Evolutionary conservation across 2,888 invertebrate genomes (phyloP).

Genomic region (Chesias legatella): DNA sequence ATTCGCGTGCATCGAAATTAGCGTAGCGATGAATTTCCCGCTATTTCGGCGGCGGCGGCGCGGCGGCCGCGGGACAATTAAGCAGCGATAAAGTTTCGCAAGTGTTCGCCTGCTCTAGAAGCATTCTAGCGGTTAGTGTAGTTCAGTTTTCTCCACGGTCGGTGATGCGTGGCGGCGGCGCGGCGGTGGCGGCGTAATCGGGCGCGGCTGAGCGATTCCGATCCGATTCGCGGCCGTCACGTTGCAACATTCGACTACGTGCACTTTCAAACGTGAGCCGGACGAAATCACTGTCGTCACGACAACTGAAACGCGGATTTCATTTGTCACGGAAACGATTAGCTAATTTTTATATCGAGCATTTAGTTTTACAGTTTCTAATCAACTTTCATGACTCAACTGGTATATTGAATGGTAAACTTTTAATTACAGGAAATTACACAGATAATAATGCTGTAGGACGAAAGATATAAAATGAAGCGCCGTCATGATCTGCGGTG

Average conservation of each 20-base stretch:
- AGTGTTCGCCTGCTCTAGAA: constrained; percentile 42
- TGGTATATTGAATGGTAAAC: no score
- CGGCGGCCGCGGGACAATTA: constrained; percentile 54
- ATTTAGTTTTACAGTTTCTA: constrained; percentile 12
- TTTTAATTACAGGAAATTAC: no score
- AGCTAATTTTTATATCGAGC: constrained; percentile 26
- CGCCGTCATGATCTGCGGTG: constrained; percentile 15
- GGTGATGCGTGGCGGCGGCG: constrained; percentile 69
- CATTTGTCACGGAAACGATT: constrained; percentile 34
- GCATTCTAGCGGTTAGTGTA: constrained; percentile 63
- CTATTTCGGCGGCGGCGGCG: constrained; percentile 37
- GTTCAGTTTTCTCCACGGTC: constrained; percentile 71
- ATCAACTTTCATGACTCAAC: background rate
- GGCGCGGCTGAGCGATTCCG: constrained; percentile 71
- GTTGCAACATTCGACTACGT: constrained; percentile 60
- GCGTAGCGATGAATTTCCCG: constrained; percentile 50
- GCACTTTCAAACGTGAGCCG: constrained; percentile 54
- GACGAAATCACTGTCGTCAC: constrained; percentile 48
- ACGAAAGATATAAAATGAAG: constrained; percentile 1
- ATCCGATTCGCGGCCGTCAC: constrained; percentile 66
- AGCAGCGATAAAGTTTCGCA: constrained; percentile 67
- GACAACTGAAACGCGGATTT: constrained; percentile 36
- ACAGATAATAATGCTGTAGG: no score
- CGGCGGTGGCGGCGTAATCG: constrained; percentile 74
- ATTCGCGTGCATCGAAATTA: constrained; percentile 55